phyloP scores from a whole-genome alignment of 37 sponge, comb jelly and placozoan genomes.

The Hexactinellida sp. region DNA sequence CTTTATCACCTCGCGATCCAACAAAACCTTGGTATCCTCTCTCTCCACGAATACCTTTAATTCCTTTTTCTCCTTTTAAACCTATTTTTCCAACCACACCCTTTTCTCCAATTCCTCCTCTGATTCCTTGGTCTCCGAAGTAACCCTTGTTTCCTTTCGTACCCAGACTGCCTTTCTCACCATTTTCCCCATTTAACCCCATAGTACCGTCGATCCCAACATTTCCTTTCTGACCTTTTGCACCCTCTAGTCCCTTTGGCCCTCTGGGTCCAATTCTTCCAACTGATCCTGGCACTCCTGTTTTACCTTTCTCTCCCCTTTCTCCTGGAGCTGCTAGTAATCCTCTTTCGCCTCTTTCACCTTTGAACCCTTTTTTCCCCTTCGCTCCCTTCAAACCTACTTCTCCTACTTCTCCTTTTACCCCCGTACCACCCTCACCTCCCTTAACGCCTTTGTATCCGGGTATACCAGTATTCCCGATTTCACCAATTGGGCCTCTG shows the following conservation, averaged over 20 bases:
- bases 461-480: background rate
- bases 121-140: background rate
- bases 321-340: background rate
- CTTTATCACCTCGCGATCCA: slow-evolving; percentile 16
- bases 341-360: background rate
- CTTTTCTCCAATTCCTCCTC: slow-evolving; percentile 1
- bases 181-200: background rate
- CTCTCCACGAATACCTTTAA: background rate
- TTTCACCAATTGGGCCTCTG: slow-evolving; percentile 9
- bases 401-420: background rate
- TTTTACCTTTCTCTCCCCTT: background rate
- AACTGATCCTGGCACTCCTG: background rate
- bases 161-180: background rate
- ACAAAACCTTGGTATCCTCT: background rate
- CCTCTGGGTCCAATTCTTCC: background rate
- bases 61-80: slow-evolving; percentile 17
- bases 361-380: background rate
- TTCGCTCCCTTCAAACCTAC: background rate
- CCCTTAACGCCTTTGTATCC: slow-evolving; percentile 19
- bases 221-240: background rate
- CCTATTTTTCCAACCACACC: background rate
- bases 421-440: slow-evolving; percentile 3
- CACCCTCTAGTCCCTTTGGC: background rate
- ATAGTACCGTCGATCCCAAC: background rate
- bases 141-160: background rate